Base-by-base conservation (phyloP, 2,888 invertebrate genomes). In the Euzophera pinguis region DNA sequence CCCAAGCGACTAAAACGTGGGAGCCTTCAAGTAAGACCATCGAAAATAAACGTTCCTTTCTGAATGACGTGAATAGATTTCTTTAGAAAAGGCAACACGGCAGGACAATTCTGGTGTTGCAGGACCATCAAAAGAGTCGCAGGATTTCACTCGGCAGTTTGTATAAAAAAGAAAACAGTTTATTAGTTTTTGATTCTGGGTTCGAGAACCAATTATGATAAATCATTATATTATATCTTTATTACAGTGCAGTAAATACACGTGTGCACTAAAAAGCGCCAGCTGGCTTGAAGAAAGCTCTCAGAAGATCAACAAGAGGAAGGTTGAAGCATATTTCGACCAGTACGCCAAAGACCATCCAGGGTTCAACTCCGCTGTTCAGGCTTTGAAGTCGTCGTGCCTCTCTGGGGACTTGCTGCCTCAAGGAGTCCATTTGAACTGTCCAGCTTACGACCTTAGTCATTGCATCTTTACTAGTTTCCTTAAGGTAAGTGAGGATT, bases 371-470 rank as follows among this genome's bases (percentile, higher is more conserved):
- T 13, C 63, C 0, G 83, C 80, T 0, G 70, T 83, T 0, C 60
- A 71, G 35, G 58, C 69, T 12, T 54, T 70, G 37, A 79, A 81
- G 64, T 50, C 63, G 0, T 52, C 47, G 0, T 87, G 87, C 39
- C 45, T 85, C 13, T 63, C 61, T 8, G 16, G 43, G 0, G 70
- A 71, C 0, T 47, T 87, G 42, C 74, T 65, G 0, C 48, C 81
- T 0, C 84, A 82, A 47, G 83, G 87, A 0, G 43, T 64, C 1
- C 53, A 59, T n/a, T 43, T 76, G 1, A 68, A 78, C 59, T 87
- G 87, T 32, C 81, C 85, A 0, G 73, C 81, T 0, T 85, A 73
- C 57, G 87, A 87, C 41, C 58, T 80, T 32, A 59, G 75, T 50
- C 68, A 73, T 27, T 87, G 87, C 57, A 53, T 65, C 0, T 51